These are phyloP conservation scores for Ferdinandea cuprea DNA, from an alignment of 2,888 invertebrate genomes.

Conservation along the genomic window DNA sequence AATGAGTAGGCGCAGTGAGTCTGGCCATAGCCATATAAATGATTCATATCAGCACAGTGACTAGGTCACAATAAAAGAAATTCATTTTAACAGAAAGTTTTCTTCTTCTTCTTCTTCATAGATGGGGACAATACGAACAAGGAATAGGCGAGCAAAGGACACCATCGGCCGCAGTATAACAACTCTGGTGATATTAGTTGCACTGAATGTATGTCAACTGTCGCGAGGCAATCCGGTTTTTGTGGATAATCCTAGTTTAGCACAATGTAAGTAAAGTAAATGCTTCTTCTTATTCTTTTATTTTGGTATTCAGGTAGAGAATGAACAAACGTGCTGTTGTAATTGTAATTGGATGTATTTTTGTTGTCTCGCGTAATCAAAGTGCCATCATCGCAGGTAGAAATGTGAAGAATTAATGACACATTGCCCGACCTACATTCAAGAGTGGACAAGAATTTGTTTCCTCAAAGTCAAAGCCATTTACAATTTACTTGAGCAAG, in stretches of 20 bases:
- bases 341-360: not conserved
- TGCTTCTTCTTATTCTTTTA: no score
- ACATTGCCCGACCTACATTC: slow-evolving; percentile 68
- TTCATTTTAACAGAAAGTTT: slow-evolving; percentile 38
- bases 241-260: slow-evolving; percentile 83
- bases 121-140: slow-evolving; percentile 78
- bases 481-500: not conserved
- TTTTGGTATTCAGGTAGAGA: slow-evolving; percentile 46
- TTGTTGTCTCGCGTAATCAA: slow-evolving; percentile 62
- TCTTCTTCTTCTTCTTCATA: slow-evolving; percentile 76
- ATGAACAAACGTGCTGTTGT: not conserved
- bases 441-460: slow-evolving; percentile 40
- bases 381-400: slow-evolving; percentile 53
- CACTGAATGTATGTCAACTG: slow-evolving; percentile 77
- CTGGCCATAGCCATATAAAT: slow-evolving; percentile 34
- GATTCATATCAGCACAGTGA: slow-evolving; percentile 55
- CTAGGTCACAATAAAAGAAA: slow-evolving; percentile 51
- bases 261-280: slow-evolving; percentile 83
- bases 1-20: slow-evolving; percentile 49
- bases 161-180: slow-evolving; percentile 37
- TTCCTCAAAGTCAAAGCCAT: no score
- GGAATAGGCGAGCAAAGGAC: slow-evolving; percentile 54
- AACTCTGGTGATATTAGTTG: slow-evolving; percentile 64
- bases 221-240: slow-evolving; percentile 81
- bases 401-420: slow-evolving; percentile 61